A percentile compares a stretch with the other conserved stretches of the same genome.
Conservation (phyloP, 2,888 invertebrate species). For the Phyto melanocephala region DNA sequence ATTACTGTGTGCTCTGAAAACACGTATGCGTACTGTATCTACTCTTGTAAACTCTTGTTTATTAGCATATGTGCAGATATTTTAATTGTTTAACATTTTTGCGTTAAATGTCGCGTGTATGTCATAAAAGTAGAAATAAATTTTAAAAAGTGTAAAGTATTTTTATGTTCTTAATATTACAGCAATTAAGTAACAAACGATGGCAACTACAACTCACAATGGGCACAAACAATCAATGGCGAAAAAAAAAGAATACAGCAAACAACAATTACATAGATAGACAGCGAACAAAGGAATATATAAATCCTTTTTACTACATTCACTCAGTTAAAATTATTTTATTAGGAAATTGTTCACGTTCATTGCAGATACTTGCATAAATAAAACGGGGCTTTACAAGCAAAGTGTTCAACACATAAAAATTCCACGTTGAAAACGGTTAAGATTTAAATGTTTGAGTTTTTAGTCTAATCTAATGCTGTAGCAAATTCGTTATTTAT, state of each 20-base stretch:
- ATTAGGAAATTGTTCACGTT: conserved; percentile 14
- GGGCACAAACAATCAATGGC: too few relatives aligned
- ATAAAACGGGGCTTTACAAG: background rate
- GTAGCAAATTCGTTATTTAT: too few relatives aligned
- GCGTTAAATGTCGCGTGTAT: conserved; percentile 49
- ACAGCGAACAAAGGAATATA: background rate
- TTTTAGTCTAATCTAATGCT: too few relatives aligned
- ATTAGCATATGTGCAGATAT: conserved; percentile 33
- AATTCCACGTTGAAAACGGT: background rate
- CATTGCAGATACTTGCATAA: background rate
- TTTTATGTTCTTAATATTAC: conserved; percentile 61
- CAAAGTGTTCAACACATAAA: background rate
- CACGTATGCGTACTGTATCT: too few relatives aligned
- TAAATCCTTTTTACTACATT: background rate
- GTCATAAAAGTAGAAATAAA: conserved; percentile 46
- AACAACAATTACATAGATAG: background rate
- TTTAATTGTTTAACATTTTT: conserved; percentile 44
- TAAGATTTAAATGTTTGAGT: too few relatives aligned
- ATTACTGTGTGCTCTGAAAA: too few relatives aligned
- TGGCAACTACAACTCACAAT: background rate
- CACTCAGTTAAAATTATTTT: background rate
- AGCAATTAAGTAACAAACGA: conserved; percentile 11
- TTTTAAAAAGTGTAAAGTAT: conserved; percentile 58
- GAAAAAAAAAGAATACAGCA: background rate
- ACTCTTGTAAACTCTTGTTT: background rate